A percentile compares a stretch with the other conserved stretches of the same genome.
phyloP scores from a whole-genome alignment of 2,113 vertebrate genomes.

The Leucopsar rothschildi region DNA sequence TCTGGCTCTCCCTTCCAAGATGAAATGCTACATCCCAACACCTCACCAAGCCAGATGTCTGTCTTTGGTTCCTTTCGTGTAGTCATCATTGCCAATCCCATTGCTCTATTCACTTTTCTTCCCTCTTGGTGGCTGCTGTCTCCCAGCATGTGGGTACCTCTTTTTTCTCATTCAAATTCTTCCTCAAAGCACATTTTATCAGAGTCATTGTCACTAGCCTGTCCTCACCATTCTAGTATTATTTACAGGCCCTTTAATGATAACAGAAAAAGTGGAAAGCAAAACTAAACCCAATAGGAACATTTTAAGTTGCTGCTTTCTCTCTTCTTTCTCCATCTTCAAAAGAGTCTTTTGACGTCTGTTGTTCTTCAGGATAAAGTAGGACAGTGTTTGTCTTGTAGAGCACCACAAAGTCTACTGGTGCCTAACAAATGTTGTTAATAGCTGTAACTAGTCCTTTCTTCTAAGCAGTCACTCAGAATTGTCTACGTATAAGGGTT shows the following conservation, averaged over 20 bases:
- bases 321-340: not conserved
- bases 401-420: not conserved
- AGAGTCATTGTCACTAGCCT: not conserved
- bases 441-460: not conserved
- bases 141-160: not conserved
- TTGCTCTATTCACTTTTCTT: not conserved
- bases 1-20: not conserved
- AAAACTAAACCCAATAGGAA: not conserved
- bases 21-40: not conserved
- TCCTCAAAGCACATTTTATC: not conserved
- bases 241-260: not conserved
- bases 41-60: not conserved
- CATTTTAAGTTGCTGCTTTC: not conserved
- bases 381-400: not conserved
- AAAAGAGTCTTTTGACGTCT: not conserved
- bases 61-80: not conserved
- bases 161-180: not conserved
- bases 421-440: not conserved
- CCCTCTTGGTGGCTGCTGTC: not conserved
- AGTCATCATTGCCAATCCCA: not conserved
- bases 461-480: not conserved
- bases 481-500: not conserved
- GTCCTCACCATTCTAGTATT: not conserved
- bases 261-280: not conserved
- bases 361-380: not conserved